Evolutionary conservation across 2,797 vertebrate species (phyloP).

Genomic region (Mormyrus hasselquistii): DNA sequence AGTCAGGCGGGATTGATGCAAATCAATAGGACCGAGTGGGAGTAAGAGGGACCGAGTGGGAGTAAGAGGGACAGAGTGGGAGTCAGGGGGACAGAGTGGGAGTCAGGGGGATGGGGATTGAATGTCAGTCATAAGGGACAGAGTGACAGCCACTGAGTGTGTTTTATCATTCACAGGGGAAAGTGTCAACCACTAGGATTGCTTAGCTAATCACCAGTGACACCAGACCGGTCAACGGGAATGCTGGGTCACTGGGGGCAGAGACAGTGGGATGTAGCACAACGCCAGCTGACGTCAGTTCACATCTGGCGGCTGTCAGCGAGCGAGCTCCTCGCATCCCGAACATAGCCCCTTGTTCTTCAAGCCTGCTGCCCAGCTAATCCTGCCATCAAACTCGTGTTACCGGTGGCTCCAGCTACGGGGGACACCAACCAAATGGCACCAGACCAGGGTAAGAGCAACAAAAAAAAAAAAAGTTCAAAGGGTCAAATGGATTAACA

Average conservation of each 20-base stretch:
- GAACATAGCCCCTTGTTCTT: not conserved
- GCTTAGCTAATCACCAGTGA: not conserved
- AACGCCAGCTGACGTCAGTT: not conserved
- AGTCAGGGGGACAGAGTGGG: not conserved
- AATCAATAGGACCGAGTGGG: fast-evolving
- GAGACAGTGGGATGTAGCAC: not conserved
- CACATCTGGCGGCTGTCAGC: not conserved
- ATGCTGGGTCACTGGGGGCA: not conserved
- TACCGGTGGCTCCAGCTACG: not conserved
- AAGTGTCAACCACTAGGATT: not conserved
- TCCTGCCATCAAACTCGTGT: not conserved
- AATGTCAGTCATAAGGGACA: not conserved
- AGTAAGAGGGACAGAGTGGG: not conserved
- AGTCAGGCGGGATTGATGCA: too few species aligned
- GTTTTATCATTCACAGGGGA: not conserved
- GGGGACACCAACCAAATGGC: not conserved
- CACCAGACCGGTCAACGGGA: not conserved
- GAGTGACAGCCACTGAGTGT: not conserved
- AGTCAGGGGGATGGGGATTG: not conserved
- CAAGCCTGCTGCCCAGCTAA: not conserved
- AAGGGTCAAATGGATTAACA: conserved; percentile 15
- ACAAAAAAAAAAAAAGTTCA: not conserved
- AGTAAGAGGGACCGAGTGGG: not conserved
- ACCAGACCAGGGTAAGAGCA: not conserved
- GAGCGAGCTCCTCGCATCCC: not conserved